Conservation (phyloP, 2,113 vertebrate genomes). For the Grammomys surdaster region DNA sequence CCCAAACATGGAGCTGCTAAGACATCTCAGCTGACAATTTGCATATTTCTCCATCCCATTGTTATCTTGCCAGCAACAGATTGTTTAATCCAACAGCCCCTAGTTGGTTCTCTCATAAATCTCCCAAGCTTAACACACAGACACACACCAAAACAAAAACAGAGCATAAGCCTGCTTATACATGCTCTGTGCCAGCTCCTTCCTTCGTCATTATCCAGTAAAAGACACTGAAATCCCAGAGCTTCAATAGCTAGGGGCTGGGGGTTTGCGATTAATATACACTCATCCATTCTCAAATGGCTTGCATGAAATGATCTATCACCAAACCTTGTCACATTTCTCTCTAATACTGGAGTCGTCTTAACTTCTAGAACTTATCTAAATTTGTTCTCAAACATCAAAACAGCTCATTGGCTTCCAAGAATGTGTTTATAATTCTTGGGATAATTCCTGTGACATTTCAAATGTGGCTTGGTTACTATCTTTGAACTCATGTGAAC, state of each 20-base stretch:
- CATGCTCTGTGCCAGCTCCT: background rate
- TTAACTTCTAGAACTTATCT: slow-evolving; percentile 52
- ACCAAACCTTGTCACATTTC: background rate
- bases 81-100: background rate
- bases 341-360: background rate
- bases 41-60: background rate
- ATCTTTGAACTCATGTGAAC: background rate
- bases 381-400: slow-evolving; percentile 72
- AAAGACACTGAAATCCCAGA: background rate
- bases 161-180: background rate
- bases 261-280: background rate
- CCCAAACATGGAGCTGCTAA: background rate
- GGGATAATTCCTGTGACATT: slow-evolving; percentile 53
- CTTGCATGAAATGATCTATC: background rate
- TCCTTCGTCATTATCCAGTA: background rate
- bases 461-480: background rate
- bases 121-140: background rate
- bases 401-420: slow-evolving; percentile 56
- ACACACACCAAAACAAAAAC: background rate
- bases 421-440: slow-evolving; percentile 68
- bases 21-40: background rate
- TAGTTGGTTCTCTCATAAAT: background rate
- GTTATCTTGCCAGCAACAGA: background rate
- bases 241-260: background rate
- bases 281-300: background rate